Conservation (phyloP, 2,113 vertebrate genomes). For the Papio anubis region DNA sequence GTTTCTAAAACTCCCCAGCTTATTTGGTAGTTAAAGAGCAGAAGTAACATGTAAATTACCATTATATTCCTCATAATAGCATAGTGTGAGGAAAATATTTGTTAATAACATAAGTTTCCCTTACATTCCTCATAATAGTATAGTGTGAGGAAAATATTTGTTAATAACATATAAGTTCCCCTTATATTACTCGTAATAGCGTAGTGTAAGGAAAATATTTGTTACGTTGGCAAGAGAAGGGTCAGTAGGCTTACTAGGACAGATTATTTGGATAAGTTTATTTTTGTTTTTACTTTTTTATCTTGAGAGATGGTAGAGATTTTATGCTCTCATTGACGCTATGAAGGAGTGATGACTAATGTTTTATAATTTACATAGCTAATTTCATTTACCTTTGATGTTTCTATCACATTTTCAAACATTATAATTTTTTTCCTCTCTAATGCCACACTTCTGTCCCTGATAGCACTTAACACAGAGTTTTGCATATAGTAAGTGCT, state of each 20-base stretch:
- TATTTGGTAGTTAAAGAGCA: background rate
- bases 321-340: background rate
- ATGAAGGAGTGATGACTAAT: background rate
- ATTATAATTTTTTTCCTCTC: conserved; percentile 46
- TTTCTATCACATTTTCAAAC: conserved; percentile 61
- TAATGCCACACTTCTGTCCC: conserved; percentile 9
- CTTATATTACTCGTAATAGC: background rate
- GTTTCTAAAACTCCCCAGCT: background rate
- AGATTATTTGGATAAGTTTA: background rate
- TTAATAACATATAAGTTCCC: background rate
- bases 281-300: background rate
- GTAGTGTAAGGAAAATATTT: background rate
- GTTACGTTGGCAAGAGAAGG: background rate
- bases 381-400: conserved; percentile 65
- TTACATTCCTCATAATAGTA: too few relatives aligned
- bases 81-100: background rate
- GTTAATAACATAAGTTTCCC: background rate
- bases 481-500: conserved; percentile 26
- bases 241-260: background rate
- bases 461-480: conserved; percentile 34
- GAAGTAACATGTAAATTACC: background rate
- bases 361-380: conserved; percentile 36
- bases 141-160: background rate
- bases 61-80: too few relatives aligned
- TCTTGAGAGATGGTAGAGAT: conserved; percentile 8